phyloP scores from a whole-genome alignment of 2,888 invertebrate genomes.

The Allolobophora icterica region DNA sequence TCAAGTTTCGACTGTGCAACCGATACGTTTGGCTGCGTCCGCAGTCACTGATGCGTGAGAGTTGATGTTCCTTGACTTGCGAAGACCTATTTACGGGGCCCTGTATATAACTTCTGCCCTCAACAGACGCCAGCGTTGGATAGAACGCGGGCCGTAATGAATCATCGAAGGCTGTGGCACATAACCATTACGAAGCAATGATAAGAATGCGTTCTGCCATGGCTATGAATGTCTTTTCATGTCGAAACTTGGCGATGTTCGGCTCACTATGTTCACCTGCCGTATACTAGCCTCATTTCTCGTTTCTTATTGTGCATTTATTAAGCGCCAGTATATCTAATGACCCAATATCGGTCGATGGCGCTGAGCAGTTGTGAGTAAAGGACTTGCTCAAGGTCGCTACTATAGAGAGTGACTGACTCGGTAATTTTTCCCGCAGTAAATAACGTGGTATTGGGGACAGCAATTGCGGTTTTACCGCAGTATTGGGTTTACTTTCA shows the following conservation, averaged over 20 bases:
- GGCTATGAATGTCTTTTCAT: background rate
- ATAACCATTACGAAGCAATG: background rate
- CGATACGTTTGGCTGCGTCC: background rate
- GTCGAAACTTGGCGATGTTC: background rate
- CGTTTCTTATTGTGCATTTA: background rate
- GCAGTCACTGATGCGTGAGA: background rate
- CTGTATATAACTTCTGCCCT: background rate
- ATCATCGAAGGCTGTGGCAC: background rate
- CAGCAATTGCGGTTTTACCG: too few relatives aligned
- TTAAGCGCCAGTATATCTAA: too few relatives aligned
- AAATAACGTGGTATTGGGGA: too few relatives aligned
- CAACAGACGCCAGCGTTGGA: background rate
- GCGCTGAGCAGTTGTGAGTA: too few relatives aligned
- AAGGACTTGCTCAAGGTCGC: too few relatives aligned
- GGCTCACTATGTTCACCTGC: background rate
- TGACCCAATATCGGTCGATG: too few relatives aligned
- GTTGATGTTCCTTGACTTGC: background rate
- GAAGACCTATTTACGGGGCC: background rate
- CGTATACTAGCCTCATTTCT: background rate
- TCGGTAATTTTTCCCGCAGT: too few relatives aligned
- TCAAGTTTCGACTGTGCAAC: background rate
- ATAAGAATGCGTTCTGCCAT: background rate
- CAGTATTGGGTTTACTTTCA: too few relatives aligned
- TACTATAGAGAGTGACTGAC: too few relatives aligned
- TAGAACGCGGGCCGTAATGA: background rate